Conservation (phyloP, 2,113 vertebrate species). For the Burhinus oedicnemus region DNA sequence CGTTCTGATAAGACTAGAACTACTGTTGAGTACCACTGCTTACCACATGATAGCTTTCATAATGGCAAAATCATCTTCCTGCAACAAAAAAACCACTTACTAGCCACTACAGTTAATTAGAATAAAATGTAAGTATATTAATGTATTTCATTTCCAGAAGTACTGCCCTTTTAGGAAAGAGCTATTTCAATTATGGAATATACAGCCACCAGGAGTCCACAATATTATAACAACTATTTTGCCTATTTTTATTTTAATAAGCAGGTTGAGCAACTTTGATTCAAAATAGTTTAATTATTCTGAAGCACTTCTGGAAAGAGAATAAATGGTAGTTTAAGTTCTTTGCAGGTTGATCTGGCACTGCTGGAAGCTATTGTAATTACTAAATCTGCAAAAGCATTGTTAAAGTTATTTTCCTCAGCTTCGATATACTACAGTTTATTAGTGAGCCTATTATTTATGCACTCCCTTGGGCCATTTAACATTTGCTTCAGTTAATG, state of each 20-base stretch:
- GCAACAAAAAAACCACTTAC: neutral
- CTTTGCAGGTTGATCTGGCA: slow-evolving; percentile 31
- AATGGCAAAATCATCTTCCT: slow-evolving; percentile 4
- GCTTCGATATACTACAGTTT: slow-evolving; percentile 18
- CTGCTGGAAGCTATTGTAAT: slow-evolving; percentile 43
- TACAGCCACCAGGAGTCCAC: neutral
- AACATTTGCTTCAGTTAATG: slow-evolving; percentile 60
- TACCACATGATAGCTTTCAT: neutral
- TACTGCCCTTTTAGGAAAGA: neutral
- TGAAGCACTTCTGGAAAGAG: slow-evolving; percentile 23
- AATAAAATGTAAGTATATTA: slow-evolving; percentile 1
- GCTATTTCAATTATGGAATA: neutral
- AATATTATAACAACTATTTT: neutral
- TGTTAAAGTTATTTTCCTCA: slow-evolving; percentile 51
- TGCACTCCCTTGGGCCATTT: slow-evolving; percentile 35
- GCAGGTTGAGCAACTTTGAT: neutral
- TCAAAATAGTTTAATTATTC: slow-evolving; percentile 48
- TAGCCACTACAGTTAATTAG: slow-evolving; percentile 24
- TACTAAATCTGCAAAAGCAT: slow-evolving; percentile 56
- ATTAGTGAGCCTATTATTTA: slow-evolving; percentile 55
- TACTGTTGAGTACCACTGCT: neutral
- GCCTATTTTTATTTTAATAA: slow-evolving; percentile 34
- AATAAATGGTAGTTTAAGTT: slow-evolving; percentile 15
- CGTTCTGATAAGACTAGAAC: neutral
- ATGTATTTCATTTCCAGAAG: slow-evolving; percentile 3